Evolutionary conservation across 1,140 invertebrate genomes (phyloP).

Genomic region (Gonioctena quinquepunctata): DNA sequence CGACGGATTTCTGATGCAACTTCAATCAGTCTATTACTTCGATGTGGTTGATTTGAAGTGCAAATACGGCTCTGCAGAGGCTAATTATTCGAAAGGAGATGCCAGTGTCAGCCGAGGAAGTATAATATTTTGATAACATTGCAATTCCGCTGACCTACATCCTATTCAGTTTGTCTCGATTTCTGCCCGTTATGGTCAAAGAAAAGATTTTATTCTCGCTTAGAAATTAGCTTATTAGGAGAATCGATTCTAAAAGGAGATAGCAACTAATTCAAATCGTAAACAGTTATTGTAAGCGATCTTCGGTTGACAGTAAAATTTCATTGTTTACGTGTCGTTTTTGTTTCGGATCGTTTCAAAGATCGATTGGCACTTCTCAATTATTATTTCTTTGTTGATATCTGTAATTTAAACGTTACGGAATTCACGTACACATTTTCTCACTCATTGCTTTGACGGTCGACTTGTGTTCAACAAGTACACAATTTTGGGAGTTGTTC

Average conservation of each 20-base stretch:
- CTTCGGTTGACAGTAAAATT: not conserved
- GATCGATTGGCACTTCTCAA: too few relatives aligned
- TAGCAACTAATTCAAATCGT: not conserved
- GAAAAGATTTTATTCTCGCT: not conserved
- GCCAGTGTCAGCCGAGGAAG: not conserved
- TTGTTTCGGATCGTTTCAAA: too few relatives aligned
- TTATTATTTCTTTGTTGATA: too few relatives aligned
- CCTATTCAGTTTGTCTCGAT: not conserved
- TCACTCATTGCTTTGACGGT: too few relatives aligned
- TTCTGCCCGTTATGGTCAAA: slow-evolving; percentile 1
- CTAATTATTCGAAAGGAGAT: not conserved
- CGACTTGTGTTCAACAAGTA: too few relatives aligned
- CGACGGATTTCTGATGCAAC: too few relatives aligned
- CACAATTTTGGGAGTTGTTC: too few relatives aligned
- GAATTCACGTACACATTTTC: too few relatives aligned
- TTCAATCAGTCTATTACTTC: too few relatives aligned
- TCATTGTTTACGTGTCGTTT: not conserved
- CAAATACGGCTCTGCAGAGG: not conserved
- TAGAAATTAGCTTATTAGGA: not conserved
- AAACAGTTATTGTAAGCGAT: not conserved
- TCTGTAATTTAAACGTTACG: too few relatives aligned
- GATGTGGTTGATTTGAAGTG: not conserved
- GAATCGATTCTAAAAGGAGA: not conserved
- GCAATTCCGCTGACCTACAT: not conserved
- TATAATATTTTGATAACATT: slow-evolving; percentile 1